Percentiles rank a stretch among this genome's conserved stretches.
Conservation (phyloP, 37 sponge, comb jelly and placozoan species). For the Cliona cf. orientalis region DNA sequence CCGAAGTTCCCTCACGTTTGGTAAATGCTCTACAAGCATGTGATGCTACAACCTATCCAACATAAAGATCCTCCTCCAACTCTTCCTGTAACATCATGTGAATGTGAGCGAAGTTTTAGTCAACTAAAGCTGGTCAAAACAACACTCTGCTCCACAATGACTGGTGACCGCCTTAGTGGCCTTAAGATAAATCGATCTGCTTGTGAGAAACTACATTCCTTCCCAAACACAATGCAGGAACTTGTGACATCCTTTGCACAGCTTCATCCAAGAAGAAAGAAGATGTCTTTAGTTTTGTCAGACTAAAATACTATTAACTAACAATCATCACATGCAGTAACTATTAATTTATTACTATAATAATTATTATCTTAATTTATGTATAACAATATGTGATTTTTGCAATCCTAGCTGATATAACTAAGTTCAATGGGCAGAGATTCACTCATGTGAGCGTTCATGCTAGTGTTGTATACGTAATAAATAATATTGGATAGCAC, state of each 20-base stretch:
- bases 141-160: constrained; percentile 42
- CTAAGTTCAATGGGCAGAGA: not conserved
- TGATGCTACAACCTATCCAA: constrained; percentile 38
- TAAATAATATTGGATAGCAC: too few species aligned
- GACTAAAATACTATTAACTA: not conserved
- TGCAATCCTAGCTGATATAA: not conserved
- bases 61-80: constrained; percentile 26
- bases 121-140: constrained; percentile 32
- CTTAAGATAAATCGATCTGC: constrained; percentile 9
- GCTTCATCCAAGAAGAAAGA: constrained; percentile 52
- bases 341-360: too few species aligned
- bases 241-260: constrained; percentile 13
- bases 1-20: constrained; percentile 6
- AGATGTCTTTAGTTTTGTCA: constrained; percentile 15
- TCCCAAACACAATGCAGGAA: not conserved
- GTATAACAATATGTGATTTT: not conserved
- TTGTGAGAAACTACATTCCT: not conserved
- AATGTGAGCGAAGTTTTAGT: constrained; percentile 66
- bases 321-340: constrained; percentile 9
- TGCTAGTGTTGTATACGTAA: not conserved
- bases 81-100: constrained; percentile 66
- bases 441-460: not conserved
- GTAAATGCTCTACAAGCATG: constrained; percentile 18
- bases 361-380: too few species aligned
- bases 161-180: constrained; percentile 41